phyloP scores from a whole-genome alignment of 2,113 vertebrate species.

The Pterocles orientalis region DNA sequence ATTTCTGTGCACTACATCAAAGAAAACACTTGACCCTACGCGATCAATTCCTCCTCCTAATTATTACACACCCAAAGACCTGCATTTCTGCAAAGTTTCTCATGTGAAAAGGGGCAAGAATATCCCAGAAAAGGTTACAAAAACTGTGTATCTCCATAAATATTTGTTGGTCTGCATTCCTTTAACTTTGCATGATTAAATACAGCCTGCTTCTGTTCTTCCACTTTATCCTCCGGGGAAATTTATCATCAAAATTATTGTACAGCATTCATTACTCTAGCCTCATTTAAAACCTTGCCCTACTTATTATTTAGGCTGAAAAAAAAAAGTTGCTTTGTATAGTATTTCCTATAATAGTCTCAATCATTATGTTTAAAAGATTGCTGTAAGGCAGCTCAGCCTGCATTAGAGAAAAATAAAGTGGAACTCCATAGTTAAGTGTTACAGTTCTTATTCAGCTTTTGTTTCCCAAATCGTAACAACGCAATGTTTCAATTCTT shows the following conservation, averaged over 20 bases:
- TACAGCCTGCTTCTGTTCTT: constrained; percentile 62
- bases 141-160: constrained; percentile 12
- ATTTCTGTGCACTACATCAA: constrained; percentile 1
- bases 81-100: not conserved
- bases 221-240: constrained; percentile 62
- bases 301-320: constrained; percentile 70
- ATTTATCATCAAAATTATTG: constrained; percentile 70
- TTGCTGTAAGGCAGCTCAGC: constrained; percentile 64
- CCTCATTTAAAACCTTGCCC: constrained; percentile 69
- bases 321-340: constrained; percentile 39
- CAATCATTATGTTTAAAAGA: constrained; percentile 68
- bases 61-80: not conserved
- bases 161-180: constrained; percentile 41
- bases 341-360: constrained; percentile 65
- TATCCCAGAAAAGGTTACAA: not conserved
- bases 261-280: constrained; percentile 66
- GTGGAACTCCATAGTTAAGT: constrained; percentile 28
- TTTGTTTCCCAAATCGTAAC: constrained; percentile 44
- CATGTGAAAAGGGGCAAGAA: constrained; percentile 20
- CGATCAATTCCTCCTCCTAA: constrained; percentile 40
- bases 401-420: constrained; percentile 48
- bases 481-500: not conserved
- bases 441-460: constrained; percentile 21
- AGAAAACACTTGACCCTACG: constrained; percentile 36
- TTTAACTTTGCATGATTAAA: constrained; percentile 67